Evolutionary conservation across 2,888 invertebrate genomes (phyloP), one percentile per base, ranked within the genome.

Genomic region (Ennomos fuscantarius): DNA sequence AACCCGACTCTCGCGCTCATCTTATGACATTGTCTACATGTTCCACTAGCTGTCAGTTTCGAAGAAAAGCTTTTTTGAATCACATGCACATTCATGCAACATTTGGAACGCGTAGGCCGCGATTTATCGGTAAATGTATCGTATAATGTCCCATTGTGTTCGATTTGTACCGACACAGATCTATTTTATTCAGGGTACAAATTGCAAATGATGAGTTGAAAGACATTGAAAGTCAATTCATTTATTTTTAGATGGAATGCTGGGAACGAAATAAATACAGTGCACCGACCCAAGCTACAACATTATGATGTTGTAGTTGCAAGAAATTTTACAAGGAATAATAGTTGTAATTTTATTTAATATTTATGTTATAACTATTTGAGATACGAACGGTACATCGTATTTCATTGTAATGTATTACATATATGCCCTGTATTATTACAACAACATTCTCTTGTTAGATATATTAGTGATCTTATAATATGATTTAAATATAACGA

Each of bases 91-190:
- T 68, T 62, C 57, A 64, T 72, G 66, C 71, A 74, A 74, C 73
- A 75, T 78, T 74, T 76, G 58, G 67, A 74, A 72, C 65, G 81
- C 76, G 82, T 82, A 79, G 81, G 81, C 72, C 34, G 76, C 72
- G 72, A 76, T 77, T 77, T 78, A 79, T 78, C 75, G 70, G 69
- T 75, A 75, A 73, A 76, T 70, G 63, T 72, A 79, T 72, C 73
- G 61, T 70, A 71, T 75, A 79, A 79, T 80, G 77, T 79, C 60
- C 81, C 70, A 83, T 84, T 86, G 85, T 86, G 70, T 81, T 80
- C 76, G 65, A 59, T 44, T 52, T 69, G 66, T 72, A 70, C 66
- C 68, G 76, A 81, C 24, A 45, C 35, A 45, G 68, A 80, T 83
- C 82, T 74, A 62, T 65, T 72, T 73, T 76, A 79, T 79, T 78